A percentile compares a stretch with the other conserved stretches of the same genome.
phyloP scores from a whole-genome alignment of 2,888 invertebrate species.

The Schrankia costaestrigalis region DNA sequence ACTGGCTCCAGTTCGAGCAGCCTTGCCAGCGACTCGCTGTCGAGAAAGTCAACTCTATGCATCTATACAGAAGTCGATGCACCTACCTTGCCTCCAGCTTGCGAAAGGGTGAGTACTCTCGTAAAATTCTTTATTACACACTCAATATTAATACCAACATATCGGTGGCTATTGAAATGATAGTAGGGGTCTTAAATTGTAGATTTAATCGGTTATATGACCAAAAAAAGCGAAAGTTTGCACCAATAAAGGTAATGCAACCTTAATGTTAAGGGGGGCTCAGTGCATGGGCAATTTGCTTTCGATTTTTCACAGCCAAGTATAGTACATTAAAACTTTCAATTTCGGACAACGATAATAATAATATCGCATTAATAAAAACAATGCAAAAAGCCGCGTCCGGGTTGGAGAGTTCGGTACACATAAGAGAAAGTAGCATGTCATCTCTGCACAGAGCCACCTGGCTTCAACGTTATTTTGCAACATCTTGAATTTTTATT shows the following conservation, averaged over 20 bases:
- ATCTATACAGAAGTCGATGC: constrained; percentile 82
- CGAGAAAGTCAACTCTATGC: constrained; percentile 84
- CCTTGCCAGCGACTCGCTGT: constrained; percentile 83
- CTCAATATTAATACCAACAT: no score
- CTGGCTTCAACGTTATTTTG: constrained; percentile 46
- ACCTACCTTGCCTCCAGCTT: constrained; percentile 57
- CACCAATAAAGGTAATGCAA: constrained; percentile 32
- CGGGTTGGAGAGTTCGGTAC: constrained; percentile 57
- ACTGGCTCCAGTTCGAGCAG: constrained; percentile 84
- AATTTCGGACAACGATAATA: constrained; percentile 59
- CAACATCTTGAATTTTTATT: constrained; percentile 54
- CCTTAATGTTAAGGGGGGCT: constrained; percentile 41
- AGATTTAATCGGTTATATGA: constrained; percentile 20
- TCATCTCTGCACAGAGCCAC: constrained; percentile 49
- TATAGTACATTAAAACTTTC: constrained; percentile 65
- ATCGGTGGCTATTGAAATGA: no score
- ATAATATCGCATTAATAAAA: constrained; percentile 67
- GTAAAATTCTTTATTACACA: not conserved
- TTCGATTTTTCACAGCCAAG: constrained; percentile 58
- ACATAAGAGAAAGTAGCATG: constrained; percentile 65
- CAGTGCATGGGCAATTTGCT: constrained; percentile 55
- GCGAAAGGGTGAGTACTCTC: constrained; percentile 79
- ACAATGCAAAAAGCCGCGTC: constrained; percentile 64
- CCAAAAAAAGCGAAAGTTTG: constrained; percentile 39
- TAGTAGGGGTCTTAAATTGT: constrained; percentile 24